A percentile compares a stretch with the other conserved stretches of the same genome.
These are phyloP conservation scores for Cygnus olor DNA, from an alignment of 2,797 vertebrate genomes.

Conservation along the genomic window DNA sequence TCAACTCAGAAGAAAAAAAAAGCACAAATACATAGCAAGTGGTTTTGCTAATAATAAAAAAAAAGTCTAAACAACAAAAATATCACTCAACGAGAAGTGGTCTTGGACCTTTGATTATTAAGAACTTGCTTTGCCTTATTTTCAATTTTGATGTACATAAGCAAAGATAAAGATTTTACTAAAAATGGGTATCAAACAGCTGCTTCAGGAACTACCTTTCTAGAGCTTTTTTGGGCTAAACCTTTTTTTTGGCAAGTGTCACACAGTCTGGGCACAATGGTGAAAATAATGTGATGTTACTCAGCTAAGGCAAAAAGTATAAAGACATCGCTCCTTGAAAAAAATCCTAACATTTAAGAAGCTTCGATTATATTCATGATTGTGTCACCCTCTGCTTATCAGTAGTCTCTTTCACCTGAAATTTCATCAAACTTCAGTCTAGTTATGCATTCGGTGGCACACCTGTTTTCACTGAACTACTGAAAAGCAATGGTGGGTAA, in stretches of 20 bases:
- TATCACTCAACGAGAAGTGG: neutral
- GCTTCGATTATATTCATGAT: neutral
- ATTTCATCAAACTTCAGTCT: neutral
- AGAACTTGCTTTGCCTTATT: neutral
- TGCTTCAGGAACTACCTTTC: neutral
- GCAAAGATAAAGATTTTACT: neutral
- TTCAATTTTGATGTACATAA: neutral
- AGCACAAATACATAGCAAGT: neutral
- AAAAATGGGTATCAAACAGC: neutral
- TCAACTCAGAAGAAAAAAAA: conserved; percentile 23
- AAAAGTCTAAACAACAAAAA: neutral
- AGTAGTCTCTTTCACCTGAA: neutral
- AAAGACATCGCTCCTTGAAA: neutral
- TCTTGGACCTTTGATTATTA: neutral
- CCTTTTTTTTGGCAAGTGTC: neutral
- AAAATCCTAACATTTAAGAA: neutral
- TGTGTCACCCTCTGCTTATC: neutral
- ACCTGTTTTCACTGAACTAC: neutral
- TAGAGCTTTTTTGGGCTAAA: neutral
- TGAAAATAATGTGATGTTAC: neutral
- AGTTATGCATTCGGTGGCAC: neutral
- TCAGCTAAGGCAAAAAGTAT: neutral
- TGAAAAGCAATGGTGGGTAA: neutral
- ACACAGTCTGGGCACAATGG: neutral
- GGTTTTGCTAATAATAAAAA: neutral